Evolutionary conservation across 2,797 vertebrate genomes (phyloP), one percentile per base, ranked within the genome.

Genomic region (Clarias laeviceps): DNA sequence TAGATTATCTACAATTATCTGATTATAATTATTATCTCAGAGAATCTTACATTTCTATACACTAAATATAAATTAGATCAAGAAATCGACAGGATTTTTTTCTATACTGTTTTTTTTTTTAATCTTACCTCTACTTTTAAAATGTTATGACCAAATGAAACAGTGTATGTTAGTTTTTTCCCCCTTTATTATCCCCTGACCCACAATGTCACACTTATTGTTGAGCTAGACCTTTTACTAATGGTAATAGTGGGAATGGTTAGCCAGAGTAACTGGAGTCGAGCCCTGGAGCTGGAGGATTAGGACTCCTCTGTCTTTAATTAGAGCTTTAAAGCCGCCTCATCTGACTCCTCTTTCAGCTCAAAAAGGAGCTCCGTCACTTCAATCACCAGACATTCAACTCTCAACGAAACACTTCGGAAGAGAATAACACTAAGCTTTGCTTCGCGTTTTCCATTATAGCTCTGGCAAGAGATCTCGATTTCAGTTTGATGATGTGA

Each of bases 271-370:
- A 87, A 91, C 89, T 0, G 85, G 83, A 89, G 89, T 91, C 86
- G 22, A 69, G 57, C 86, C 87, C 85, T 90, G 79, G 77, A 89
- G 85, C 87, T 85, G 72, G 86, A 80, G 85, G 91, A 93, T 94
- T 90, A 92, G 86, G 80, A 87, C 81, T 88, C 86, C 87, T 88
- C 90, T 91, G 90, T 90, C 90, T 93, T 93, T 90, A 91, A 92
- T 93, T 91, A 89, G 85, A 90, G 76, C 32, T 91, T 86, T 88
- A 87, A 90, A 87, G 29, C 80, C 22, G 14, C 86, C 85, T 90
- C 89, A 86, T 90, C 86, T 87, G 88, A 87, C 84, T 89, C 84
- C 64, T 87, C 87, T 82, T 88, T 87, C 85, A 87, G 81, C 84
- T 83, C 76, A 56, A 86, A 20, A 70, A 83, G 37, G 66, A 82